Evolutionary conservation across 2,888 invertebrate species (phyloP), one percentile per base, ranked within the genome.

Genomic region (Cyclophora albipunctata): DNA sequence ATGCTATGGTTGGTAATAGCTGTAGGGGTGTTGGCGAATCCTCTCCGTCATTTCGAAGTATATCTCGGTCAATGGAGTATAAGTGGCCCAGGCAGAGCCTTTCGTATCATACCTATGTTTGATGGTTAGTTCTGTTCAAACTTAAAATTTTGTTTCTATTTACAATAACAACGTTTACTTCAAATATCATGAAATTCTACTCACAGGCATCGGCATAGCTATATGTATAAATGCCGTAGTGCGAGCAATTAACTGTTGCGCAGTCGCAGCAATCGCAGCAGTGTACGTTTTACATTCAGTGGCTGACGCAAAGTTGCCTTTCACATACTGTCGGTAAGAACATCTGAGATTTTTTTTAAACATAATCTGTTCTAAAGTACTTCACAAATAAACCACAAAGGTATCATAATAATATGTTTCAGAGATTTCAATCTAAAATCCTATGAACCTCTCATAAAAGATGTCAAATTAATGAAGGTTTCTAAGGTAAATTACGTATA

Each of bases 1-100:
- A 58, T 81, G 54, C 47, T 80, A 42, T 72, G 76, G 51, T 62
- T 86, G 54, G 40, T 73, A 5, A 34, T 64, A 54, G 70, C 78
- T 33, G 75, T 82, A 37, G 66, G 53, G 5, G 34, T 60, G 35
- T 64, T 86, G 3, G 87, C 79, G 2, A 87, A 83, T 61, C 86
- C 86, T 0, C 48, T 83, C 59, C 80, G 88, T 5, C 86, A 87
- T 60, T 88, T 87, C 51, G 87, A 88, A 62, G 73, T 86, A 7
- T 88, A 85, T 51, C 75, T 87, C 20, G 87, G 87, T 3, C 84
- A 88, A 54, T 88, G 87, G 88, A 87, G 85, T 54, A 76, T 87
- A 49, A 85, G 81, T 46, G 87, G 87, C 0, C 87, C 87, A 0
- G 87, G 87, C 2, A 78, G 87, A 4, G 86, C 87, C 3, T 87